Evolutionary conservation across 2,113 vertebrate species (phyloP).

Genomic region (Catagonus wagneri): DNA sequence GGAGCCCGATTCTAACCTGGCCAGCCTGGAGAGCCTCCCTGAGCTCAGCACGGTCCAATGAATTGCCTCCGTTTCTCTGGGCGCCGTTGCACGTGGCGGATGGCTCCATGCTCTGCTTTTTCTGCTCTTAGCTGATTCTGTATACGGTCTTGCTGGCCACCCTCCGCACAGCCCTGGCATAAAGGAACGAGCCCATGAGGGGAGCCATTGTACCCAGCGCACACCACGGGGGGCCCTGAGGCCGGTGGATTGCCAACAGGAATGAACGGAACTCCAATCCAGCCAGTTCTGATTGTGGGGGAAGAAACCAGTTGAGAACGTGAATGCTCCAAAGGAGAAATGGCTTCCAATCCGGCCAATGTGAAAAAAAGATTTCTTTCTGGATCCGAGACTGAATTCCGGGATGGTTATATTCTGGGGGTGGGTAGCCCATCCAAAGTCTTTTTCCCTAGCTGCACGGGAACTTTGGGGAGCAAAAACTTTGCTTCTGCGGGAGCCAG

Average conservation of each 20-base stretch:
- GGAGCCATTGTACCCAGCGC: constrained; percentile 69
- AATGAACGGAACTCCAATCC: constrained; percentile 82
- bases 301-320: constrained; percentile 69
- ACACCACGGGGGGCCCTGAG: constrained; percentile 75
- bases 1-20: not conserved
- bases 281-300: constrained; percentile 69
- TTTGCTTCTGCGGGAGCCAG: constrained; percentile 80
- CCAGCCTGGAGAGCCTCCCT: constrained; percentile 19
- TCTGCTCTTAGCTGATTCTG: constrained; percentile 81
- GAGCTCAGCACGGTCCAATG: not conserved
- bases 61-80: constrained; percentile 78
- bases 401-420: constrained; percentile 81
- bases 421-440: constrained; percentile 75
- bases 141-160: constrained; percentile 74
- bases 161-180: constrained; percentile 80
- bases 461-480: constrained; percentile 75
- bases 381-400: constrained; percentile 76
- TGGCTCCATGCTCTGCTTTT: constrained; percentile 70
- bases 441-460: constrained; percentile 74
- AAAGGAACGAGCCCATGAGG: constrained; percentile 80
- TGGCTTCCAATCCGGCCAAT: constrained; percentile 79
- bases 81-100: constrained; percentile 65
- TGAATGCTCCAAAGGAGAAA: constrained; percentile 73
- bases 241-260: constrained; percentile 76
- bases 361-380: constrained; percentile 72